Base-by-base conservation (phyloP, 2,797 vertebrate genomes). In the Danio albolineatus region DNA sequence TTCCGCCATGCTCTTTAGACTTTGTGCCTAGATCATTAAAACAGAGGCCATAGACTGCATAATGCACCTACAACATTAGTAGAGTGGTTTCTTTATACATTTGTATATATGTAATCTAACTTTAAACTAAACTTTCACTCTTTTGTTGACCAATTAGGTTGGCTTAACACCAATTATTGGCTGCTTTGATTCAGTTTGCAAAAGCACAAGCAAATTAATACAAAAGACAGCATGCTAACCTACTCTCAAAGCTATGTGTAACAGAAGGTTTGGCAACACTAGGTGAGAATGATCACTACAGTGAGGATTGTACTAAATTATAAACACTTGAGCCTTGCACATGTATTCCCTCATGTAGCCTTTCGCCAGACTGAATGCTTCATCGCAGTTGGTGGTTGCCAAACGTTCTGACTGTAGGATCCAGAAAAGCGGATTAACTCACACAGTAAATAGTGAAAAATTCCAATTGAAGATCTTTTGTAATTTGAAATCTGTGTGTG, bases 401-500 rank as follows among this genome's bases (percentile, higher is more conserved):
- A 75, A 21, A 61, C 61, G 7, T 61, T 51, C 6, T 69, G 6
- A 39, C 21, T 19, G 41, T 59, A 51, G 13, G 17, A 70, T 28
- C 39, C 61, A 76, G 39, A 28, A 66, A 66, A 65, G 14, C 56
- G 17, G 39, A 66, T 66, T 46, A 56, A 21, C 6, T 60, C 19
- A 7, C 10, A 46, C 5, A 67, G 21, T 67, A 46, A 56, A 59
- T 12, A 10, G 4, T 67, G 8, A 67, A 57, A 28, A 28, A 28
- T 57, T 67, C 38, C n/a, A 7, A 17, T 19, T 59, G 7, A 8
- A 71, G 51, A 71, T 43, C 19, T 46, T n/a, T n/a, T 43, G 19
- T 48, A 14, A 12, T 28, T 71, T 71, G 46, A 53, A 71, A 78
- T 72, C 14, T 44, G 36, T 77, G 44, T 59, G 46, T 44, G 66